These are phyloP conservation scores for rat (Rattus norvegicus) DNA, from an alignment of 2,113 vertebrate genomes.

Conservation along the genomic window DNA sequence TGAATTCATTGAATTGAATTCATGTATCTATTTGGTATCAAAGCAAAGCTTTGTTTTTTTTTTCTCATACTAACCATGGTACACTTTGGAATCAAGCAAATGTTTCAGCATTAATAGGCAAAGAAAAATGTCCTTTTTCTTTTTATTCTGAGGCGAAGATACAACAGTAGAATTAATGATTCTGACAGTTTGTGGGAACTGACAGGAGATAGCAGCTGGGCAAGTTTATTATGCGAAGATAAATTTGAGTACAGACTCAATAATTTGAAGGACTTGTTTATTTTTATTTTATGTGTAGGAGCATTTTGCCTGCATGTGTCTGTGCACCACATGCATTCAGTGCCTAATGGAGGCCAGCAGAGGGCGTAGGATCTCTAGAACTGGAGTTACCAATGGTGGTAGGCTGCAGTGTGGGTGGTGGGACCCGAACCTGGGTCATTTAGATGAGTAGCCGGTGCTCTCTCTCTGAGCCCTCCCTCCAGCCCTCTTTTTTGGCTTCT, in stretches of 20 bases:
- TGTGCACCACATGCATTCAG: neutral
- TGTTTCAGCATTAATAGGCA: neutral
- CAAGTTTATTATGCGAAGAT: neutral
- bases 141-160: neutral
- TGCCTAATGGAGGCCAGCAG: neutral
- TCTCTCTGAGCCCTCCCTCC: neutral
- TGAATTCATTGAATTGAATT: neutral
- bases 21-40: neutral
- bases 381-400: neutral
- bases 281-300: neutral
- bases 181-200: neutral
- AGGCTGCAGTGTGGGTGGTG: neutral
- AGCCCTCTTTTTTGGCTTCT: neutral
- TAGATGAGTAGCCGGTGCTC: neutral
- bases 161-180: neutral
- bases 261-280: neutral
- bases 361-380: neutral
- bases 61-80: neutral
- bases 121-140: neutral
- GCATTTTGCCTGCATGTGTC: neutral
- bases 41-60: neutral
- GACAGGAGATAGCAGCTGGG: neutral
- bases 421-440: neutral
- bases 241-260: neutral
- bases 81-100: neutral